phyloP scores from a whole-genome alignment of 2,797 vertebrate genomes.

The Amphiprion clarkii region DNA sequence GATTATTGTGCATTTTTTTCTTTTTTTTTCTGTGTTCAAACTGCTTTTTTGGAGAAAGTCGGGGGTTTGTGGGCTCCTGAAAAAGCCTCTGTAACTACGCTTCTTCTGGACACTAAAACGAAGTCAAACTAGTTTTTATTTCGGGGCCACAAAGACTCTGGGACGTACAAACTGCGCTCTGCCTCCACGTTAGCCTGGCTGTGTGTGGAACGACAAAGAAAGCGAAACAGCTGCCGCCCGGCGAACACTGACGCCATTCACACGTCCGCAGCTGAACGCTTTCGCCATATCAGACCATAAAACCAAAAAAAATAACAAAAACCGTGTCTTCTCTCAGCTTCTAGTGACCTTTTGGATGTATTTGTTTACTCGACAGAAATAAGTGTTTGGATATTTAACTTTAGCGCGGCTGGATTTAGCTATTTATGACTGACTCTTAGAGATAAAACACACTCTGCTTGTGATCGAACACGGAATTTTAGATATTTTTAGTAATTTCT shows the following conservation, averaged over 20 bases:
- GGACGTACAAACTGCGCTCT: background rate
- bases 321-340: slow-evolving; percentile 47
- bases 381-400: slow-evolving; percentile 66
- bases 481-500: slow-evolving; percentile 45
- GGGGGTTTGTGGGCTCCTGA: background rate
- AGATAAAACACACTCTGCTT: slow-evolving; percentile 36
- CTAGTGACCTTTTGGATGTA: slow-evolving; percentile 65
- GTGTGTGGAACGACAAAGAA: background rate
- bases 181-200: background rate
- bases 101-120: slow-evolving; percentile 45
- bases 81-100: slow-evolving; percentile 24
- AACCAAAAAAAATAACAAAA: background rate
- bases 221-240: background rate
- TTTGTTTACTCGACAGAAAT: slow-evolving; percentile 57
- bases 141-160: slow-evolving; percentile 2
- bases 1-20: too few relatives aligned
- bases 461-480: slow-evolving; percentile 43
- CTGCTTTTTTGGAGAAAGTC: background rate
- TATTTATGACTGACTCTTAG: slow-evolving; percentile 63
- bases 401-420: slow-evolving; percentile 32
- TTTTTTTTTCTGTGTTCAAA: background rate
- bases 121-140: slow-evolving; percentile 40
- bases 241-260: slow-evolving; percentile 25
- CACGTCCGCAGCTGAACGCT: slow-evolving; percentile 50
- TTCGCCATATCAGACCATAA: slow-evolving; percentile 24